Base-by-base conservation (phyloP, 2,888 invertebrate genomes). In the Sesia bembeciformis region DNA sequence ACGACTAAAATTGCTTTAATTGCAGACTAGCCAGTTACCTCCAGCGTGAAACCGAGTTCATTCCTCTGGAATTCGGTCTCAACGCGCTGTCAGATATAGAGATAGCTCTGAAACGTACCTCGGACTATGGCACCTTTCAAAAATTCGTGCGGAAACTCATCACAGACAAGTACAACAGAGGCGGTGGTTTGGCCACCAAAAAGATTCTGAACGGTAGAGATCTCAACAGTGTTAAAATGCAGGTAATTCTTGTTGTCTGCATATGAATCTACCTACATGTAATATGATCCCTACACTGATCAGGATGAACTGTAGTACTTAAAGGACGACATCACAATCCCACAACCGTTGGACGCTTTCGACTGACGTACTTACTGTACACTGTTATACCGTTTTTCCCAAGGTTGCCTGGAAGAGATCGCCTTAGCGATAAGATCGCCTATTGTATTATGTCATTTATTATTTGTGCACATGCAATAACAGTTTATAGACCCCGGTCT, bases 81-180 rank as follows among this genome's bases (percentile, higher is more conserved):
- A 72, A 79, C 23, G 93, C 92, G 51, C 78, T 96, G 5, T 76
- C 76, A 40, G 90, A 90, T 61, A 88, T 95, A 5, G 91, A 92
- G 62, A 82, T 79, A 38, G 91, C 93, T 49, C 72, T 95, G 4
- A 90, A 90, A n/a, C 90, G 93, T 39, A 90, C 91, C 0, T 79
- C 92, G 0, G 85, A 91, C 49, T 93, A 92, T 70, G 93, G 93
- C 4, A 87, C 90, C 56, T 94, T 92, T 78, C 93, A 92, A 93
- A 90, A 90, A 66, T 95, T 93, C 67, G 86, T 95, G 72, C 79
- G 91, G 54, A 84, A 90, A 7, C 80, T 96, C 4, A 78, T 96
- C 7, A 74, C 83, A 0, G 92, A 93, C 0, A 90, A 92, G 39
- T 96, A 94, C 69, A 61, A 82, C 52, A 79, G 84, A 55, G 74